phyloP scores from a whole-genome alignment of 2,113 vertebrate species.

The Ramphastos sulfuratus region DNA sequence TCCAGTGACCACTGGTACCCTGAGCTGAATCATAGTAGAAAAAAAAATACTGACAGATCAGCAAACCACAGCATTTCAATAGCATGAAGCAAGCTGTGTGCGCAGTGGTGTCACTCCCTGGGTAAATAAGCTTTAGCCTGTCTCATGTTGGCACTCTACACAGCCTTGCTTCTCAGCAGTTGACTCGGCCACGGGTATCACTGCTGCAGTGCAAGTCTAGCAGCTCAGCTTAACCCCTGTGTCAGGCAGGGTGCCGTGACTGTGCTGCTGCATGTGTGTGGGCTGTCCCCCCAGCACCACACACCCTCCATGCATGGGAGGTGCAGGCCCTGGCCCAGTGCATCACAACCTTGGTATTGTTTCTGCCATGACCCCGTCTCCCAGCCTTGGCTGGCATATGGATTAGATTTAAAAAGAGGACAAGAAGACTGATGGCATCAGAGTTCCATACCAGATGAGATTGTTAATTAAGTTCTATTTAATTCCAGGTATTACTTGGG shows the following conservation, averaged over 20 bases:
- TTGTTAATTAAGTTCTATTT: not conserved
- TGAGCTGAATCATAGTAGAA: not conserved
- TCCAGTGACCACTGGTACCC: not conserved
- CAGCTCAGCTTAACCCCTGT: not conserved
- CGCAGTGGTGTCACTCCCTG: accelerated
- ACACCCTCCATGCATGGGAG: accelerated
- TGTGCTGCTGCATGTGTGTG: not conserved
- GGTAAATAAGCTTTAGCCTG: not conserved
- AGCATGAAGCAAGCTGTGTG: not conserved
- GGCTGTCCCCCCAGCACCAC: not conserved
- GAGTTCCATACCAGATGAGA: not conserved
- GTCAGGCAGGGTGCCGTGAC: accelerated
- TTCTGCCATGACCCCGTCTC: not conserved
- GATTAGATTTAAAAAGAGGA: not conserved
- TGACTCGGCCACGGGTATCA: accelerated
- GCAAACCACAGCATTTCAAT: not conserved
- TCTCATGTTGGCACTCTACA: accelerated
- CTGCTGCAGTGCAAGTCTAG: not conserved
- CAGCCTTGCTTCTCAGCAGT: accelerated
- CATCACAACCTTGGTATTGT: not conserved
- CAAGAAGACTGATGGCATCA: not conserved
- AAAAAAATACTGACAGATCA: not conserved
- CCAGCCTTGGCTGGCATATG: not conserved
- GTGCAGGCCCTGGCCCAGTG: accelerated
- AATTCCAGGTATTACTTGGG: not conserved